Percentiles rank a stretch among this genome's conserved stretches.
Conservation (phyloP, 2,113 vertebrate species). For the Lagopus muta region DNA sequence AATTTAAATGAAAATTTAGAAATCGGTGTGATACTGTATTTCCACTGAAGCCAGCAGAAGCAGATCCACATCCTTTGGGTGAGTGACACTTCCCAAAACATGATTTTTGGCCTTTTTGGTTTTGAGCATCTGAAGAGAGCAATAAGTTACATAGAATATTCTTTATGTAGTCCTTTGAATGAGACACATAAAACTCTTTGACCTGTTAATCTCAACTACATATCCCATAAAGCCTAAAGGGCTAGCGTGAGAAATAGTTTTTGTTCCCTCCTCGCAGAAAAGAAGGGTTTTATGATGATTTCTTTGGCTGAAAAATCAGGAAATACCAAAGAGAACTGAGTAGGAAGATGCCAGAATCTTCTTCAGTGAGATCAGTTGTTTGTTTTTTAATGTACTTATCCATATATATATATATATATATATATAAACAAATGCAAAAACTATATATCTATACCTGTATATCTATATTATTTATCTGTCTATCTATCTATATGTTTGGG, state of each 20-base stretch:
- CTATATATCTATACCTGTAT: no score
- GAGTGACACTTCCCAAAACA: constrained; percentile 38
- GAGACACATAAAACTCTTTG: constrained; percentile 50
- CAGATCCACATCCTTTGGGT: constrained; percentile 52
- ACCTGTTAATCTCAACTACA: constrained; percentile 50
- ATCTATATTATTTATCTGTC: no score
- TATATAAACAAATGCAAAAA: no score
- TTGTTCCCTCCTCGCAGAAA: constrained; percentile 4
- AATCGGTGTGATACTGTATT: background rate
- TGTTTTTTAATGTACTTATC: background rate
- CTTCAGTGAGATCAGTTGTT: constrained; percentile 72
- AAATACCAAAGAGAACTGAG: constrained; percentile 73
- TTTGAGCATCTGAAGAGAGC: constrained; percentile 62
- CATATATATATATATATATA: background rate
- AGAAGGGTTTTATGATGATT: constrained; percentile 55
- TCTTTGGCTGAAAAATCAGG: constrained; percentile 70
- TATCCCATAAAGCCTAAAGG: constrained; percentile 59
- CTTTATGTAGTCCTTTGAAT: constrained; percentile 35
- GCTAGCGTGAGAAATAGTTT: constrained; percentile 63
- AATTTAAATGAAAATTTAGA: background rate
- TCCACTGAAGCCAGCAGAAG: constrained; percentile 40
- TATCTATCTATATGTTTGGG: no score
- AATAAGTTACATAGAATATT: constrained; percentile 30
- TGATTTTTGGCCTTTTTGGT: constrained; percentile 59
- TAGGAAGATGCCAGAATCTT: constrained; percentile 68